These are phyloP conservation scores for Apostichopus californicus DNA, from an alignment of 35 echinoderm and acorn worm genomes.

Conservation along the genomic window DNA sequence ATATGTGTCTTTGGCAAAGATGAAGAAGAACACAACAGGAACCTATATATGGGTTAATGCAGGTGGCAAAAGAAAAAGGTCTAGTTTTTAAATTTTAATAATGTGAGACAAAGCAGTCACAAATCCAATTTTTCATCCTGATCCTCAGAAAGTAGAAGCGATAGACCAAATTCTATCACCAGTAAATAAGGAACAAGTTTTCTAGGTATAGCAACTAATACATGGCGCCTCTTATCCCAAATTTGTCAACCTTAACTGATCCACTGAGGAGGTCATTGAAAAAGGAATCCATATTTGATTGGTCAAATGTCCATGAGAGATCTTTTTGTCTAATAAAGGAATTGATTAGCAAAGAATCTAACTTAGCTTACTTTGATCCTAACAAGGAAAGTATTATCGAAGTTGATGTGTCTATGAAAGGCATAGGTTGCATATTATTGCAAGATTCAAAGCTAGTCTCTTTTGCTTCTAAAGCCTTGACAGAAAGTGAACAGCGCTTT, in stretches of 20 bases:
- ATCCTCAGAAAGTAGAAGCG: conserved; percentile 44
- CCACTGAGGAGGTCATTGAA: background rate
- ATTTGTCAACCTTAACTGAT: background rate
- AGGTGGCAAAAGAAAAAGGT: conserved; percentile 41
- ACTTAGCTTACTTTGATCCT: conserved; percentile 61
- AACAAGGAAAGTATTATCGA: conserved; percentile 43
- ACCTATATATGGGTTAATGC: conserved; percentile 65
- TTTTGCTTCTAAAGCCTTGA: background rate
- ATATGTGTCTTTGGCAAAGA: conserved; percentile 44
- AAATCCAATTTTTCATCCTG: conserved; percentile 60
- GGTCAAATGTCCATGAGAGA: conserved; percentile 10
- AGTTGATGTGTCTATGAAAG: conserved; percentile 43
- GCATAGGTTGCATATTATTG: background rate
- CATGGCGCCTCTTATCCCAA: background rate
- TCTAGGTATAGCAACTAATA: too few species aligned
- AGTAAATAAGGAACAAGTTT: conserved; percentile 24
- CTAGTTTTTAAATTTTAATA: conserved; percentile 61
- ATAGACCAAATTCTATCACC: conserved; percentile 34
- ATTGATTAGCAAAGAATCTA: conserved; percentile 31
- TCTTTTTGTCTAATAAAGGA: conserved; percentile 28
- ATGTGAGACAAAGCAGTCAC: conserved; percentile 44
- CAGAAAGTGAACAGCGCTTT: background rate
- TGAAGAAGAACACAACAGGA: conserved; percentile 58
- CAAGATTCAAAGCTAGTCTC: background rate
- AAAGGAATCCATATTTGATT: background rate